phyloP scores from a whole-genome alignment of 2,888 invertebrate genomes.

The Hypena proboscidalis region DNA sequence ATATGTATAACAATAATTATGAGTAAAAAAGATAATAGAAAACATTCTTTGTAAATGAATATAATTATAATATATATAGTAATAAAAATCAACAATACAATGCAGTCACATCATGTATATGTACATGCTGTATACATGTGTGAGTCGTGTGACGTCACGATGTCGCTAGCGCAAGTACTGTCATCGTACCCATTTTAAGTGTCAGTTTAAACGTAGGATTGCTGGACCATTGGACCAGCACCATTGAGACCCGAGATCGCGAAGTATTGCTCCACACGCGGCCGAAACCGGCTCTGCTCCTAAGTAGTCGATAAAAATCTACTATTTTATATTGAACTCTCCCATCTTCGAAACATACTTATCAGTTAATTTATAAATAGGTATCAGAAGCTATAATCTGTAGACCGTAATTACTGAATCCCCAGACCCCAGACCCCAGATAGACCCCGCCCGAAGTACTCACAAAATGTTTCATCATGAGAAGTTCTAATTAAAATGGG shows the following conservation, averaged over 20 bases:
- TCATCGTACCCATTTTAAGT: constrained; percentile 72
- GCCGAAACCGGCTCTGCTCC: constrained; percentile 41
- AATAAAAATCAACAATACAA: constrained; percentile 70
- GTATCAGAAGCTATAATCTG: constrained; percentile 65
- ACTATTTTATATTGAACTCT: constrained; percentile 56
- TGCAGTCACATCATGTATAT: constrained; percentile 75
- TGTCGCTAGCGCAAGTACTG: constrained; percentile 56
- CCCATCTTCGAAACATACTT: constrained; percentile 49
- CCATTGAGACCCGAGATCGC: constrained; percentile 28
- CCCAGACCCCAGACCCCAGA: constrained; percentile 20
- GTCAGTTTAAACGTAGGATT: constrained; percentile 57
- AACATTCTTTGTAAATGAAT: constrained; percentile 57
- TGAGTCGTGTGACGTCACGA: constrained; percentile 44
- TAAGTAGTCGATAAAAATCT: constrained; percentile 59
- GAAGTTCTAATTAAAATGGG: constrained; percentile 75
- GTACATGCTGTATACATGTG: constrained; percentile 58
- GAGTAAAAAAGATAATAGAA: constrained; percentile 48
- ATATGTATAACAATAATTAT: constrained; percentile 68
- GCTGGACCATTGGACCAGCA: constrained; percentile 55
- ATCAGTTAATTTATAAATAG: constrained; percentile 53
- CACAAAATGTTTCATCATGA: constrained; percentile 53
- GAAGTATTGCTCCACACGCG: constrained; percentile 15
- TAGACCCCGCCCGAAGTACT: constrained; percentile 33
- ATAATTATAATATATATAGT: constrained; percentile 62
- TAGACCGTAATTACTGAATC: constrained; percentile 42